Conservation (phyloP, 2,888 invertebrate genomes). For the Scaptomyza reducta region DNA sequence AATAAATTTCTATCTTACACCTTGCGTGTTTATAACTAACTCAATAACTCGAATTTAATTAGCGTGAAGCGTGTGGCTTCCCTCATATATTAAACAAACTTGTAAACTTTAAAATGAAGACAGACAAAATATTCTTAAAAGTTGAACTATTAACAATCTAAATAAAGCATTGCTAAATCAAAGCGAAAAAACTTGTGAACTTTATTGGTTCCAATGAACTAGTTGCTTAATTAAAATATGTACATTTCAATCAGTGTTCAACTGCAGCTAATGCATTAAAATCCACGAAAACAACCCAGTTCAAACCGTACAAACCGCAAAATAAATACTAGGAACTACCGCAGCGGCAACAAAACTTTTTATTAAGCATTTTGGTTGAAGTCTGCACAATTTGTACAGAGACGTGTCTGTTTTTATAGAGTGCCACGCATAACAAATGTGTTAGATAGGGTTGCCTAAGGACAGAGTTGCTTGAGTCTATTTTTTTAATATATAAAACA, state of each 20-base stretch:
- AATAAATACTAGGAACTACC: not conserved
- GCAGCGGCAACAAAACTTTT: conserved; percentile 32
- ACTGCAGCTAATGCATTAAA: conserved; percentile 6
- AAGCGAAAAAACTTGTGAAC: not conserved
- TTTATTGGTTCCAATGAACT: not conserved
- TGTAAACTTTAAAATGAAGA: not conserved
- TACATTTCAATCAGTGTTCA: not conserved
- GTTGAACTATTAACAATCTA: not conserved
- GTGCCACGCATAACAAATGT: not conserved
- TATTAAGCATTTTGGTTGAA: conserved; percentile 29
- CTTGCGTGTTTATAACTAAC: not conserved
- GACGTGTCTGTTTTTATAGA: not conserved
- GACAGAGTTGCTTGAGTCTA: not conserved
- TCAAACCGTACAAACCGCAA: not conserved
- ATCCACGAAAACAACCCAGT: not conserved
- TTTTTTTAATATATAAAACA: not conserved
- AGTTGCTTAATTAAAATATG: not conserved
- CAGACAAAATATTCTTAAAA: not conserved
- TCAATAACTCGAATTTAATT: conserved; percentile 1
- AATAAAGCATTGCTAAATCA: not conserved
- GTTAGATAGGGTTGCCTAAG: not conserved
- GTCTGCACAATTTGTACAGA: not conserved
- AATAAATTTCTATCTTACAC: not conserved
- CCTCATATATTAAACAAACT: not conserved
- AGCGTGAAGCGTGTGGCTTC: not conserved